Evolutionary conservation across 2,888 invertebrate species (phyloP).

Genomic region (Calameuta idolon): DNA sequence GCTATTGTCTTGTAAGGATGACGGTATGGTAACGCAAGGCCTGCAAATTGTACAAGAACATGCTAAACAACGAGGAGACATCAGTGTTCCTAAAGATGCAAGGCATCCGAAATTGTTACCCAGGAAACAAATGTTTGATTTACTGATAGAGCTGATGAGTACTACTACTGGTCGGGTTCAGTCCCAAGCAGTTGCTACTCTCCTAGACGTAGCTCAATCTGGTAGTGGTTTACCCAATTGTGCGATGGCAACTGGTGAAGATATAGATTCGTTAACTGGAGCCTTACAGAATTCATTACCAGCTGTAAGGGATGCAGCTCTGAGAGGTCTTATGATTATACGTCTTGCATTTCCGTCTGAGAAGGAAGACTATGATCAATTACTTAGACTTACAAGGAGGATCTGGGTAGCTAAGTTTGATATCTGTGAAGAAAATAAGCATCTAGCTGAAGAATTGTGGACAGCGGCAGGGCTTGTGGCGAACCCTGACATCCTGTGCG

Average conservation of each 20-base stretch:
- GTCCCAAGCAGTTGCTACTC: conserved; percentile 81
- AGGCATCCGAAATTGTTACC: conserved; percentile 85
- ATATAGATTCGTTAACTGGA: conserved; percentile 78
- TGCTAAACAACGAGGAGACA: conserved; percentile 73
- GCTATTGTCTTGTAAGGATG: conserved; percentile 69
- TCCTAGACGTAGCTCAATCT: conserved; percentile 83
- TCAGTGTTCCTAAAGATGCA: conserved; percentile 68
- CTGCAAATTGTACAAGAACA: conserved; percentile 80
- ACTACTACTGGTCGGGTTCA: conserved; percentile 78
- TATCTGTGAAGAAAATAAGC: conserved; percentile 78
- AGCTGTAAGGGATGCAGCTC: conserved; percentile 83
- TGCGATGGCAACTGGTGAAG: conserved; percentile 74
- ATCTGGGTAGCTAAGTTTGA: conserved; percentile 90
- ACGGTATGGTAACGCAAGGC: conserved; percentile 73
- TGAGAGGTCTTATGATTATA: conserved; percentile 79
- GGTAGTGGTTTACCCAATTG: conserved; percentile 77
- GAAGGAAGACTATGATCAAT: conserved; percentile 72
- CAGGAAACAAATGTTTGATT: conserved; percentile 82
- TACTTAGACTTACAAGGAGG: conserved; percentile 75
- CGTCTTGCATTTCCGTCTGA: conserved; percentile 73
- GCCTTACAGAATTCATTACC: conserved; percentile 80
- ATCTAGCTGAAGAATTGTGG: conserved; percentile 76
- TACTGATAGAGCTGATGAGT: conserved; percentile 83
- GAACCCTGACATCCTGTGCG: conserved; percentile 69
- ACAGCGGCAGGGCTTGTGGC: conserved; percentile 69